These are phyloP conservation scores for Tachycineta bicolor DNA, from an alignment of 2,113 vertebrate species.

Conservation along the genomic window DNA sequence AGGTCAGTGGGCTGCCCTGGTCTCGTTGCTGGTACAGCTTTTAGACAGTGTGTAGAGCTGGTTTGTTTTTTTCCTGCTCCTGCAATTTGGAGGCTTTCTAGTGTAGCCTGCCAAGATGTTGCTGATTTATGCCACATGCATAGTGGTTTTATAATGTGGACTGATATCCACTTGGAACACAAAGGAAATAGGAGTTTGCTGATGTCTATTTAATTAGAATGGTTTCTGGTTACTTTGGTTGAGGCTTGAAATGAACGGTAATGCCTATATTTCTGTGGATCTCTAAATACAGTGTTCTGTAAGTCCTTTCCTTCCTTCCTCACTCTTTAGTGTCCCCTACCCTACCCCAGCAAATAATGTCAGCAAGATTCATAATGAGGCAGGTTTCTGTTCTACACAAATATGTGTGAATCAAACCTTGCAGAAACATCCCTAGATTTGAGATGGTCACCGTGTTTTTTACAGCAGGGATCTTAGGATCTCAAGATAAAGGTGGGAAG, in stretches of 20 bases:
- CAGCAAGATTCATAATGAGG: background rate
- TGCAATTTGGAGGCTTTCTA: slow-evolving; percentile 43
- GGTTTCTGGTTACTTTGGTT: slow-evolving; percentile 60
- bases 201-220: slow-evolving; percentile 59
- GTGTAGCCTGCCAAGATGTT: slow-evolving; percentile 44
- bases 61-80: background rate
- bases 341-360: background rate
- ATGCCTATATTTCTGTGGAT: slow-evolving; percentile 21
- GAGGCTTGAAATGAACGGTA: slow-evolving; percentile 32
- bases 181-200: slow-evolving; percentile 61
- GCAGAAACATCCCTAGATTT: background rate
- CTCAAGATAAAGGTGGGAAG: background rate
- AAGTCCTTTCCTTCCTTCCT: slow-evolving; percentile 40
- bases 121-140: slow-evolving; percentile 57
- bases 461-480: background rate
- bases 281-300: slow-evolving; percentile 50
- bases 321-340: background rate
- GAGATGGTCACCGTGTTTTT: background rate
- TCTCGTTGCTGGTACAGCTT: background rate
- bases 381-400: background rate
- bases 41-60: background rate
- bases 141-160: slow-evolving; percentile 50
- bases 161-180: slow-evolving; percentile 31
- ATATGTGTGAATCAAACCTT: background rate
- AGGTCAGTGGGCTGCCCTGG: background rate